A percentile compares a stretch with the other conserved stretches of the same genome.
Conservation (phyloP, 2,888 invertebrate genomes). For the Phragmatobia fuliginosa region DNA sequence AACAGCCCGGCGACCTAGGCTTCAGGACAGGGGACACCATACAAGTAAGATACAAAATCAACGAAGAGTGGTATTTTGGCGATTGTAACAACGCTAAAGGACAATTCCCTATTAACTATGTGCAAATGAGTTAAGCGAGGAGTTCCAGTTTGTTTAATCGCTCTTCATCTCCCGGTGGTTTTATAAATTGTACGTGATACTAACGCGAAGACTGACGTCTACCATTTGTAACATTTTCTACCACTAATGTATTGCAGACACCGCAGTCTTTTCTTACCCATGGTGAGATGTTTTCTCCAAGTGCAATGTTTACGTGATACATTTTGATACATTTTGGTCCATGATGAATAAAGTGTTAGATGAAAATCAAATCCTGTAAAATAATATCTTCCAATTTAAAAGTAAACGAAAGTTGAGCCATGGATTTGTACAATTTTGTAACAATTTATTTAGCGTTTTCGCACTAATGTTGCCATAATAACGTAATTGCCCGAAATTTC, state of each 20-base stretch:
- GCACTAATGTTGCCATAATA: slow-evolving; percentile 78
- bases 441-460: slow-evolving; percentile 63
- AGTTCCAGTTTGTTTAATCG: slow-evolving; percentile 26
- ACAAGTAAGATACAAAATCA: slow-evolving; percentile 89
- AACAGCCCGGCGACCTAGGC: slow-evolving; percentile 77
- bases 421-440: slow-evolving; percentile 68
- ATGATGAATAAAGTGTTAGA: slow-evolving; percentile 28
- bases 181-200: slow-evolving; percentile 46
- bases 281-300: slow-evolving; percentile 29
- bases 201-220: slow-evolving; percentile 60
- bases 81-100: slow-evolving; percentile 89
- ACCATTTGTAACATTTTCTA: slow-evolving; percentile 43
- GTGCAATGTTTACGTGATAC: slow-evolving; percentile 46
- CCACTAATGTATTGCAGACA: slow-evolving; percentile 36
- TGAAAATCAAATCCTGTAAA: slow-evolving; percentile 27
- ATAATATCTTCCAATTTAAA: slow-evolving; percentile 34
- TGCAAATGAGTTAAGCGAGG: slow-evolving; percentile 82
- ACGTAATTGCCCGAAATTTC: slow-evolving; percentile 59
- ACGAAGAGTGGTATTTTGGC: slow-evolving; percentile 93
- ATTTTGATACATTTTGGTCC: slow-evolving; percentile 33
- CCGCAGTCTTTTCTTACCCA: slow-evolving; percentile 25
- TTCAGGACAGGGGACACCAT: slow-evolving; percentile 81
- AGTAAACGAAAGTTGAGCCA: slow-evolving; percentile 58
- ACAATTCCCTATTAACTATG: slow-evolving; percentile 93
- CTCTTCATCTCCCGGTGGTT: slow-evolving; percentile 21